A percentile compares a stretch with the other conserved stretches of the same genome.
phyloP scores from a whole-genome alignment of 64 coral and sea anemone species.

The Stylophora pistillata region DNA sequence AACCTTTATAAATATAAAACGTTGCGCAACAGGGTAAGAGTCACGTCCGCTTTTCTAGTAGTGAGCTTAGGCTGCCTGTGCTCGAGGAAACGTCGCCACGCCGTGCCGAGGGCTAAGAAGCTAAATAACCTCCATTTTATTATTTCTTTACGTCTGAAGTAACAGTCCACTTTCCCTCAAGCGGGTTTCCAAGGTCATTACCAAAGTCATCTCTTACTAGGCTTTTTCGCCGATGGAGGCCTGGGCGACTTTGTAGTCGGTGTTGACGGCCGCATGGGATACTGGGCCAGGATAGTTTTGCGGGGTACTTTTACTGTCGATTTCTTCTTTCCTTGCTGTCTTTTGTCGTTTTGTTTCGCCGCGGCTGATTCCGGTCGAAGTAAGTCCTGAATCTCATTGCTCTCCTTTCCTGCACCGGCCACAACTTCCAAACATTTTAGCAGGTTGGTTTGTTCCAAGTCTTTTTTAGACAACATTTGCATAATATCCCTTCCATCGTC shows the following conservation, averaged over 20 bases:
- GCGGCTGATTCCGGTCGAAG: conserved; percentile 69
- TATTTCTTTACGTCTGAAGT: too few relatives aligned
- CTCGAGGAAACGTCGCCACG: too few relatives aligned
- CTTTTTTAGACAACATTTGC: conserved; percentile 93
- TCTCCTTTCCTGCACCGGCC: conserved; percentile 75
- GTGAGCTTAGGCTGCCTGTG: too few relatives aligned
- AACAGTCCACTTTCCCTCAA: too few relatives aligned
- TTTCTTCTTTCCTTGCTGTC: conserved; percentile 38
- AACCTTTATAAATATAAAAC: too few relatives aligned
- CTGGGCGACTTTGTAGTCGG: conserved; percentile 50
- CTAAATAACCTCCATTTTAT: too few relatives aligned
- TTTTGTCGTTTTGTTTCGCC: conserved; percentile 37
- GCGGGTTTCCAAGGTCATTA: too few relatives aligned
- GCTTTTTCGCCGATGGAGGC: conserved; percentile 23
- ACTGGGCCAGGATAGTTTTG: conserved; percentile 58
- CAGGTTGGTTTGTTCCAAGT: conserved; percentile 87
- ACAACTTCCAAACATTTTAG: conserved; percentile 77
- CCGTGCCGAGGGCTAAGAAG: too few relatives aligned
- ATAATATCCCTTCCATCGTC: conserved; percentile 82
- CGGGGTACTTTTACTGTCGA: not conserved
- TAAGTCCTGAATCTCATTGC: conserved; percentile 83
- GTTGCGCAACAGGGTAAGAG: too few relatives aligned
- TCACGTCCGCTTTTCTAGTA: too few relatives aligned
- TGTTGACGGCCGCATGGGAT: conserved; percentile 53
- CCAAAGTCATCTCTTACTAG: conserved; percentile 17